Evolutionary conservation across 2,113 vertebrate genomes (phyloP).

Genomic region (Micromys minutus): DNA sequence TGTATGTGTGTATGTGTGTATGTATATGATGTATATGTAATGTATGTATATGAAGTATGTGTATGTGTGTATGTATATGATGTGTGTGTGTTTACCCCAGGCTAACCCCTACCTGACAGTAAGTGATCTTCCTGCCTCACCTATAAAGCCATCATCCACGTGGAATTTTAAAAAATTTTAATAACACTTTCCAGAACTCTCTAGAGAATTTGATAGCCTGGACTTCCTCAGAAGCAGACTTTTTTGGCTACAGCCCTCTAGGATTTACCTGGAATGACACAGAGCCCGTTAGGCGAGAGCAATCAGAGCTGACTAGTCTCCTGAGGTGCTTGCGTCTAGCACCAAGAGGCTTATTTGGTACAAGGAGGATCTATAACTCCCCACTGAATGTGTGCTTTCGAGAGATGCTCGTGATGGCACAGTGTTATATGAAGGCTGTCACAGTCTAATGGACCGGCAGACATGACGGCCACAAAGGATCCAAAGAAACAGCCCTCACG

Average conservation of each 20-base stretch:
- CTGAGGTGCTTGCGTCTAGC: constrained; percentile 44
- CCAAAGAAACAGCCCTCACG: not conserved
- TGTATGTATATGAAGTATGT: too few relatives aligned
- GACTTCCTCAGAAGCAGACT: constrained; percentile 32
- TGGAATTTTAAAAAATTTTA: not conserved
- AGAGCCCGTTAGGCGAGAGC: not conserved
- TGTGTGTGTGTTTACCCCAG: not conserved
- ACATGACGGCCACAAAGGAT: not conserved
- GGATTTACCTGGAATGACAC: not conserved
- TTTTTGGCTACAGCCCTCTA: not conserved
- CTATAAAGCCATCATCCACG: not conserved
- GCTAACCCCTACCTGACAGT: not conserved
- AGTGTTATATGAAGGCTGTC: not conserved
- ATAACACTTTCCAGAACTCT: not conserved
- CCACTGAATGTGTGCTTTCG: not conserved
- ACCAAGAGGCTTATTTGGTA: not conserved
- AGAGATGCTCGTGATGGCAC: not conserved
- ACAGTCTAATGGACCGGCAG: not conserved
- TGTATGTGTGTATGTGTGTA: too few relatives aligned
- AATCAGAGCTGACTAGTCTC: constrained; percentile 14
- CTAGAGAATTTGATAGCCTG: constrained; percentile 9
- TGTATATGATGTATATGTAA: not conserved
- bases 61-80: too few relatives aligned
- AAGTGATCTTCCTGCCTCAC: not conserved
- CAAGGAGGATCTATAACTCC: not conserved